Base-by-base conservation (phyloP, 2,888 invertebrate genomes). In the Dasypolia templi region DNA sequence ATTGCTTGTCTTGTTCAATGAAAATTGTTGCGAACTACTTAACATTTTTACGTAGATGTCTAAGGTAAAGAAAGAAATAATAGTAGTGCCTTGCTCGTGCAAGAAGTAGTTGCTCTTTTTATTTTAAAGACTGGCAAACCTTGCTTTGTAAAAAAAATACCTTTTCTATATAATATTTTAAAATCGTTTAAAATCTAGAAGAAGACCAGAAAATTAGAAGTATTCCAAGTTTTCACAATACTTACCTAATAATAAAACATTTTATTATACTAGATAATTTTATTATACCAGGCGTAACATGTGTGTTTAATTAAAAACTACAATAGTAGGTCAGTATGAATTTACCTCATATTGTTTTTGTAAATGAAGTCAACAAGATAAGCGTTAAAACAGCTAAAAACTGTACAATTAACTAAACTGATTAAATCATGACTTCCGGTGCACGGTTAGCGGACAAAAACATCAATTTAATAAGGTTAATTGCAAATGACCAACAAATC, bases 401-500 rank as follows among this genome's bases (percentile, higher is more conserved):
- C 51, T 55, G 56, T 46, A 75, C 44, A 65, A 73, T 65, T 71
- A 71, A 26, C 35, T 29, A 42, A 75, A 72, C 68, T 66, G 76
- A 85, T 85, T 78, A 72, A 76, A 86, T 86, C 77, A 78, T 73
- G 55, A 75, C 71, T 84, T 86, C 85, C 85, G 86, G 68, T 66
- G 32, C 49, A 22, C 29, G n/a, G 58, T 4, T 14, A 22, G 26
- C 51, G 46, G 53, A 63, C 73, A 73, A 78, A 44, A 58, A 73
- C 65, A 63, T 42, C 73, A 62, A 66, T 46, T 81, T 58, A 44
- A 55, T 82, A 55, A 77, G 59, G 72, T 32, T 56, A 3, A 9
- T 29, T 61, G 26, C 35, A 61, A 22, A 61, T 29, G 39, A 19
- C 29, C 63, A 51, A 72, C 26, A 35, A 32, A 68, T 72, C n/a